Evolutionary conservation across 2,888 invertebrate genomes (phyloP).

Genomic region (Nephrotoma guestfalica): DNA sequence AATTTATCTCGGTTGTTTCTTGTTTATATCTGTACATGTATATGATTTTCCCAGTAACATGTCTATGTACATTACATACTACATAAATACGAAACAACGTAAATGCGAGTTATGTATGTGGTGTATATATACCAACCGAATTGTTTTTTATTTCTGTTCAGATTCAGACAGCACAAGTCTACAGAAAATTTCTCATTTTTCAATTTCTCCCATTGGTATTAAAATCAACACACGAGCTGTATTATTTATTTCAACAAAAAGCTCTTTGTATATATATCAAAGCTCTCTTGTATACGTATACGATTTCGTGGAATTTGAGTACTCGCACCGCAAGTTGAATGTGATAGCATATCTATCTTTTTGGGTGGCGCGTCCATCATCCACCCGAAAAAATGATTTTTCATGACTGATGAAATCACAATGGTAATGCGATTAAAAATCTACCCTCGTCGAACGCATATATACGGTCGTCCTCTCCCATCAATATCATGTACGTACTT

Average conservation of each 20-base stretch:
- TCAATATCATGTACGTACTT: not conserved
- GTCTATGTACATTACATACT: not conserved
- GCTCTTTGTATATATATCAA: too few relatives aligned
- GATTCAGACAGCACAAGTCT: not conserved
- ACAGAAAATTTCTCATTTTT: not conserved
- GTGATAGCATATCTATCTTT: too few relatives aligned
- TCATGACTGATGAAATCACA: not conserved
- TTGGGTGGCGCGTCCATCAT: not conserved
- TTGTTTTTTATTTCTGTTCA: not conserved
- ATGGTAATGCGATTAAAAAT: not conserved
- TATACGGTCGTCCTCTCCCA: not conserved
- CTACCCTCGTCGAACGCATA: not conserved
- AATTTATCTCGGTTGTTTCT: not conserved
- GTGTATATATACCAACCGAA: too few relatives aligned
- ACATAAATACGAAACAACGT: not conserved
- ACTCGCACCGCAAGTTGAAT: too few relatives aligned
- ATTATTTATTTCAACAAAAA: too few relatives aligned
- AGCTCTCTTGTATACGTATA: too few relatives aligned
- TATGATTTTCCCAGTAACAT: not conserved
- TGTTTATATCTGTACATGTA: not conserved
- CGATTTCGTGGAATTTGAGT: too few relatives aligned
- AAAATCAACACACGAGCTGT: not conserved
- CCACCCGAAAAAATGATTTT: not conserved
- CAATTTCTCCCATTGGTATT: not conserved
- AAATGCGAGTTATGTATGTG: too few relatives aligned